Conservation (phyloP, 2,797 vertebrate genomes). For the Calcarius lapponicus region DNA sequence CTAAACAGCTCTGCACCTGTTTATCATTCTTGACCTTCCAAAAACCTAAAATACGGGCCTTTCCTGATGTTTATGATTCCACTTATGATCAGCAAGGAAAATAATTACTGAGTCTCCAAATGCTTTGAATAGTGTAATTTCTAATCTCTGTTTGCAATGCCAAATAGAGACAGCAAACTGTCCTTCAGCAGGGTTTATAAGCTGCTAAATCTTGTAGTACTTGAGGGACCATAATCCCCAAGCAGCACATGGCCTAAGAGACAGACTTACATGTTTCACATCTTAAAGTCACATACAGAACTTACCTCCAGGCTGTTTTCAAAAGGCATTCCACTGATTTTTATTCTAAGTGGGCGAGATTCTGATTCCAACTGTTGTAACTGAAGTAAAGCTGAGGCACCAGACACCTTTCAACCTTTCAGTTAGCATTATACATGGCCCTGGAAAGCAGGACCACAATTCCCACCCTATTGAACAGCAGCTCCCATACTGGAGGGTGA, state of each 20-base stretch:
- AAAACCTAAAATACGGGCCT: neutral
- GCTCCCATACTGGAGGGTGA: neutral
- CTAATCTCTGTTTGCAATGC: neutral
- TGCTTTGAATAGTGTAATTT: neutral
- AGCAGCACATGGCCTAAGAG: slow-evolving; percentile 7
- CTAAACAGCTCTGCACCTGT: neutral
- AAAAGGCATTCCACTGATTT: neutral
- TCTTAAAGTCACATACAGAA: neutral
- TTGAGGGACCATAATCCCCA: slow-evolving; percentile 46
- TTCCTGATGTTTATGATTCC: neutral
- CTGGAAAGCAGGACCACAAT: neutral
- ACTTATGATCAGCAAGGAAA: neutral
- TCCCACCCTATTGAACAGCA: rapidly evolving
- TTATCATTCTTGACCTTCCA: neutral
- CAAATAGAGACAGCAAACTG: slow-evolving; percentile 12
- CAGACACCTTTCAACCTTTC: neutral
- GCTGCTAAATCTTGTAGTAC: slow-evolving; percentile 43
- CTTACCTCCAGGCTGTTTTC: neutral
- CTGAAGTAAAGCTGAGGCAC: neutral
- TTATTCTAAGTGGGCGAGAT: neutral
- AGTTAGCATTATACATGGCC: neutral
- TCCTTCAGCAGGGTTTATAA: slow-evolving; percentile 19
- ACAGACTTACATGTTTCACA: neutral
- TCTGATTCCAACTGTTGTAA: neutral
- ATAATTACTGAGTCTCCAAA: neutral